Evolutionary conservation across 2,113 vertebrate genomes (phyloP).

Genomic region (Struthio camelus): DNA sequence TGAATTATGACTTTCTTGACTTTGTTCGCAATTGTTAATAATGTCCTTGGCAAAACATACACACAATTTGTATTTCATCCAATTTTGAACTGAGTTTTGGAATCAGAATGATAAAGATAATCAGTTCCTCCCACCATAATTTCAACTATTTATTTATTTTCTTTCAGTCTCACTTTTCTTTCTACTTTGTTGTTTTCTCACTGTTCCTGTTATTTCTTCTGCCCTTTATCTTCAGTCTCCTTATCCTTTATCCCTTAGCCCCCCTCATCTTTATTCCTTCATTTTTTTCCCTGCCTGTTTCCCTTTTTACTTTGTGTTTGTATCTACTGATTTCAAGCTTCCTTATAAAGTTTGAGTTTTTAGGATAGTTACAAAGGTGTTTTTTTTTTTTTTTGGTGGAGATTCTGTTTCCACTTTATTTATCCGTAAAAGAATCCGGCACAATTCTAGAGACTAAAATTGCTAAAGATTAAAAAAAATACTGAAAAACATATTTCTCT

Average conservation of each 20-base stretch:
- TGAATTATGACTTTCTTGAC: conserved; percentile 58
- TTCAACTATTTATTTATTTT: conserved; percentile 15
- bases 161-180: conserved; percentile 12
- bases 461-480: neutral
- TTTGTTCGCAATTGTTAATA: conserved; percentile 55
- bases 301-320: neutral
- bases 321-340: neutral
- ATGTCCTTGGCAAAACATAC: conserved; percentile 67
- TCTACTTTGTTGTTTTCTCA: neutral
- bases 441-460: neutral
- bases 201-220: neutral
- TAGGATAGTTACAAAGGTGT: neutral
- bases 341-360: neutral
- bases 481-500: neutral
- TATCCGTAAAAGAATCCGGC: neutral
- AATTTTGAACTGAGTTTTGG: conserved; percentile 60
- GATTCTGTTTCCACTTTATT: neutral
- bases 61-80: conserved; percentile 24
- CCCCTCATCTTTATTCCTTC: neutral
- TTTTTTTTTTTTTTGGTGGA: neutral
- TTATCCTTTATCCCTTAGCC: neutral
- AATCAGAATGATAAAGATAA: conserved; percentile 59
- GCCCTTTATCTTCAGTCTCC: neutral
- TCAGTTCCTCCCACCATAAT: conserved; percentile 50
- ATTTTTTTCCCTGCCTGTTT: neutral